Conservation (phyloP, 2,888 invertebrate genomes). For the Augiades crinisus region DNA sequence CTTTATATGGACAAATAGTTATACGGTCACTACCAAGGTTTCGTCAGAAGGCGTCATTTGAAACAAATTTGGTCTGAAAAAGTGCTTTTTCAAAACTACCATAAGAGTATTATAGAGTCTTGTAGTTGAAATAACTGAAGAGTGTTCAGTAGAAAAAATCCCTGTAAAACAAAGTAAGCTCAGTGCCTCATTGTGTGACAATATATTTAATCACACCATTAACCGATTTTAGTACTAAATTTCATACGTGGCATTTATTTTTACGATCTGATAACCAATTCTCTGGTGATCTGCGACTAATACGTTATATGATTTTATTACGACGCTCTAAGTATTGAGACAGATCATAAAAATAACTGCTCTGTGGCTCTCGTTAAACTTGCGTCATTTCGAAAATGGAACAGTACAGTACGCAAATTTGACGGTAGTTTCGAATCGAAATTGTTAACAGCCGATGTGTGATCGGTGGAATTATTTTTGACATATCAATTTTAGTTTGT, state of each 20-base stretch:
- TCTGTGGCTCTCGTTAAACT: constrained; percentile 9
- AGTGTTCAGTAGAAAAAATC: constrained; percentile 70
- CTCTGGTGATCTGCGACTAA: not conserved
- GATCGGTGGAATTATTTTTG: constrained; percentile 24
- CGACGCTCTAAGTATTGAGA: too few species aligned
- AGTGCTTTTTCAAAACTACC: constrained; percentile 56
- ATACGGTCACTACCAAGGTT: constrained; percentile 14
- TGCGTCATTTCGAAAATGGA: not conserved
- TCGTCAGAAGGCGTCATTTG: constrained; percentile 9
- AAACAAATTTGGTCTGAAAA: constrained; percentile 53
- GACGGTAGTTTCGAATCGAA: constrained; percentile 9
- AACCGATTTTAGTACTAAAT: constrained; percentile 14
- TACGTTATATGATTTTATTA: too few species aligned
- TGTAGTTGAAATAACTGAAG: constrained; percentile 46
- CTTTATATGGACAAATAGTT: constrained; percentile 8
- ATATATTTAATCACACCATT: constrained; percentile 56
- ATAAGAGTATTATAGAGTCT: constrained; percentile 42
- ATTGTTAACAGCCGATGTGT: constrained; percentile 24
- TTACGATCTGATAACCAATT: constrained; percentile 18
- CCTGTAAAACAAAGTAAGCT: constrained; percentile 55
- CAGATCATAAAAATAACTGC: constrained; percentile 26
- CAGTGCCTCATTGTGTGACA: constrained; percentile 75
- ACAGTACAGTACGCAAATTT: constrained; percentile 1
- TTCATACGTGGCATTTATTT: constrained; percentile 23
- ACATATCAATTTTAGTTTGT: constrained; percentile 27